Evolutionary conservation across 2,888 invertebrate species (phyloP), one percentile per base, ranked within the genome.

Genomic region (Clepsis dumicolana): DNA sequence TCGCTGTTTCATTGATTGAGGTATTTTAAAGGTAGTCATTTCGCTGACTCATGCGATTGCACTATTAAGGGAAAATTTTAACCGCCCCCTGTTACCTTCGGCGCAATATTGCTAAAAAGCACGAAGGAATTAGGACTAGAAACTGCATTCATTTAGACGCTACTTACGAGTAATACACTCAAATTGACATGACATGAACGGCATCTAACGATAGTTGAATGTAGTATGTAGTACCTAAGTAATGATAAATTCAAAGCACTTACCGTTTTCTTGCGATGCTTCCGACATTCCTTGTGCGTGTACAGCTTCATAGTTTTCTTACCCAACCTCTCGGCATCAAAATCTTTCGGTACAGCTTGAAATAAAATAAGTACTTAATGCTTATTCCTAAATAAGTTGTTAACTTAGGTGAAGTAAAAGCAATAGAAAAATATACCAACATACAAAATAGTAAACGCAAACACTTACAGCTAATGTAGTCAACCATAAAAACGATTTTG

Each of bases 221-320:
- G n/a, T 32, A 4, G 35, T 38, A 38, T 2, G 38, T n/a, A 38
- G 16, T 41, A 4, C 0, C 1, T 41, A 53, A 16, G 21, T 48
- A 3, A 27, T 27, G 32, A 24, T 18, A 10, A 12, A 21, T 48
- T 3, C 21, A 21, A 10, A 24, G 24, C 2, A 71, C 71, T 75
- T 83, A 91, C 91, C 77, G 79, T 77, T 76, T 79, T 80, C 77
- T 83, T 79, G 12, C 86, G 82, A 80, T 88, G 88, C 63, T 77
- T 79, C 64, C 82, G 80, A 73, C 91, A 91, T 57, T 90, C 90
- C 72, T 80, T 86, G 67, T 90, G 89, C 0, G 87, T 87, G 64
- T 81, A 91, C 64, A 92, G 65, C 75, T 81, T 87, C 2, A 91
- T 64, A 1, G 91, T 84, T 72, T 87, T 91, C 72, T 91, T 91